These are phyloP conservation scores for Trichomycterus rosablanca DNA, from an alignment of 2,113 vertebrate genomes.

Conservation along the genomic window DNA sequence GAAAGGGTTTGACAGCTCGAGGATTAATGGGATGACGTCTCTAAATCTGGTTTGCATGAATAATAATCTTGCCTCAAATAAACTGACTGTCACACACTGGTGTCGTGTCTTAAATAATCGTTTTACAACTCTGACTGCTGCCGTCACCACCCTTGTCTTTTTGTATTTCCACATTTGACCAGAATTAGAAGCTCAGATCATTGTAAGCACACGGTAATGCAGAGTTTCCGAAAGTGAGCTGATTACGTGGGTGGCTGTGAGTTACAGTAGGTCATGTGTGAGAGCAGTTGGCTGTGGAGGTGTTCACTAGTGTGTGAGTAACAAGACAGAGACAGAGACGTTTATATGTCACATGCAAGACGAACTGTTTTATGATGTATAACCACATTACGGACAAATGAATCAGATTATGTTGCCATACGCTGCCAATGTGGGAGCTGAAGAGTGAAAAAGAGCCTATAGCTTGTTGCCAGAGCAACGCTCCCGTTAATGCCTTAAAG, in stretches of 20 bases:
- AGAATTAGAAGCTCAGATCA: not conserved
- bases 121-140: not conserved
- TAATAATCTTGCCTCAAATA: constrained; percentile 24
- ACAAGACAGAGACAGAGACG: not conserved
- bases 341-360: not conserved
- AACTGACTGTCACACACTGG: not conserved
- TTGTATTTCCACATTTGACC: not conserved
- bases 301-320: not conserved
- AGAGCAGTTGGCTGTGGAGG: not conserved
- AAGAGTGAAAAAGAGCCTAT: constrained; percentile 17
- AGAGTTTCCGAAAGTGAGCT: not conserved
- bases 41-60: constrained; percentile 21
- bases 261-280: not conserved
- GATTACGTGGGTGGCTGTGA: not conserved
- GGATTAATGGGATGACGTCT: constrained; percentile 15
- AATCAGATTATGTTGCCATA: constrained; percentile 9
- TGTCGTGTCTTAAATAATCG: not conserved
- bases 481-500: constrained; percentile 27
- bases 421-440: constrained; percentile 3
- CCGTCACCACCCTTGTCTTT: too few species aligned
- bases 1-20: not conserved
- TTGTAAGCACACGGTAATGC: not conserved
- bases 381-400: constrained; percentile 7
- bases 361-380: not conserved
- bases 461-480: constrained; percentile 33